phyloP scores from a whole-genome alignment of 2,113 vertebrate genomes.

The Blennius ocellaris region DNA sequence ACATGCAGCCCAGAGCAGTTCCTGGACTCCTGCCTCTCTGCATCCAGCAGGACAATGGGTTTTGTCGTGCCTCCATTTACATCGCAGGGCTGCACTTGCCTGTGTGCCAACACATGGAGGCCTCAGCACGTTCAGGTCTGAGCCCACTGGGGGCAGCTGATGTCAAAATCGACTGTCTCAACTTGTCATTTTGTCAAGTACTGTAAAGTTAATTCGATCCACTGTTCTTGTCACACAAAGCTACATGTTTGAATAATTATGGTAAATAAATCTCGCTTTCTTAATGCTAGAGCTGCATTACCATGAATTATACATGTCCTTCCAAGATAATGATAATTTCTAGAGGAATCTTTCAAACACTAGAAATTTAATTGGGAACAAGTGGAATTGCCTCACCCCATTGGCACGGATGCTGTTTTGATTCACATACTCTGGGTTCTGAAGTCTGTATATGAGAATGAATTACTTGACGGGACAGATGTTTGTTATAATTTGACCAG shows the following conservation, averaged over 20 bases:
- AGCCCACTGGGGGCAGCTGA: background rate
- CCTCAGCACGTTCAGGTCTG: constrained; percentile 18
- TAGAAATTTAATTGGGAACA: constrained; percentile 30
- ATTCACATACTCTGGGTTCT: constrained; percentile 18
- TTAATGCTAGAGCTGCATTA: background rate
- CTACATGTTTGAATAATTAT: background rate
- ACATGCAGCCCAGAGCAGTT: constrained; percentile 56
- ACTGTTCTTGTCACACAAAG: constrained; percentile 1
- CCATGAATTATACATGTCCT: constrained; percentile 15
- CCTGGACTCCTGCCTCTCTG: constrained; percentile 56
- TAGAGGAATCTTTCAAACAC: constrained; percentile 10
- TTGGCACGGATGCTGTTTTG: background rate
- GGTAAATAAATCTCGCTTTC: constrained; percentile 11
- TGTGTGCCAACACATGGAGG: constrained; percentile 29
- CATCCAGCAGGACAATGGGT: constrained; percentile 61
- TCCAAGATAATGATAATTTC: constrained; percentile 17
- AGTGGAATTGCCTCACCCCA: constrained; percentile 32
- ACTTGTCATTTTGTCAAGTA: constrained; percentile 13
- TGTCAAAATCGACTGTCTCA: constrained; percentile 7
- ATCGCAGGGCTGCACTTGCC: constrained; percentile 31
- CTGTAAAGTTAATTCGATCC: background rate
- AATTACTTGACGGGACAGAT: constrained; percentile 39
- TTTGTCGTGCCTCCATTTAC: constrained; percentile 50
- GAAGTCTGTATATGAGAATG: constrained; percentile 13
- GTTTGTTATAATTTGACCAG: constrained; percentile 43